Evolutionary conservation across 2,888 invertebrate species (phyloP).

Genomic region (Drosophila greeni): DNA sequence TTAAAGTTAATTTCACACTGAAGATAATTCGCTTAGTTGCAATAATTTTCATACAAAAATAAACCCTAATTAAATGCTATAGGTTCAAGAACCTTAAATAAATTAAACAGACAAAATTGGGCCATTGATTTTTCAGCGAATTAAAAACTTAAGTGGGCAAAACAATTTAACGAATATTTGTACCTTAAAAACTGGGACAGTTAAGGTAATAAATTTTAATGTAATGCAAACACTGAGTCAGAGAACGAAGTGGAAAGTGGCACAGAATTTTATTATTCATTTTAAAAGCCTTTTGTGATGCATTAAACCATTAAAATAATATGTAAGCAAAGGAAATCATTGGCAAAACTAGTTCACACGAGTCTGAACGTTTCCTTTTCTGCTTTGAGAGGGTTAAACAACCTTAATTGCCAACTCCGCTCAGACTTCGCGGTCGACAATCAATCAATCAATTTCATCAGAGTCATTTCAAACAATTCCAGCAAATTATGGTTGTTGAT

Average conservation of each 20-base stretch:
- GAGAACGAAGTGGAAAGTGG: constrained; percentile 2
- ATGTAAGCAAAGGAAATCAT: constrained; percentile 5
- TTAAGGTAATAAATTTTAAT: constrained; percentile 10
- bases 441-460: constrained; percentile 56
- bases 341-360: constrained; percentile 40
- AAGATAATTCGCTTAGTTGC: not conserved
- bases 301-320: not conserved
- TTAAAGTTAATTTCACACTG: not conserved
- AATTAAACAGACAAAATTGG: not conserved
- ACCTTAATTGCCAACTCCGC: constrained; percentile 33
- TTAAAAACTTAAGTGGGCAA: constrained; percentile 16
- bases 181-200: constrained; percentile 1
- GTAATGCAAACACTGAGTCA: constrained; percentile 8
- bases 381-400: constrained; percentile 31
- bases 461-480: constrained; percentile 43
- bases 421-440: constrained; percentile 44
- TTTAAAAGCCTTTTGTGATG: not conserved
- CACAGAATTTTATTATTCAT: not conserved
- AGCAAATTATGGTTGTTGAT: constrained; percentile 49
- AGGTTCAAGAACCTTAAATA: not conserved
- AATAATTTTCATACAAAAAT: not conserved
- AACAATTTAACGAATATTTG: constrained; percentile 5
- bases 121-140: constrained; percentile 9
- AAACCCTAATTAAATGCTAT: not conserved
- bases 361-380: constrained; percentile 5